Evolutionary conservation across 2,797 vertebrate species (phyloP).

Genomic region (Lacerta bilineata): DNA sequence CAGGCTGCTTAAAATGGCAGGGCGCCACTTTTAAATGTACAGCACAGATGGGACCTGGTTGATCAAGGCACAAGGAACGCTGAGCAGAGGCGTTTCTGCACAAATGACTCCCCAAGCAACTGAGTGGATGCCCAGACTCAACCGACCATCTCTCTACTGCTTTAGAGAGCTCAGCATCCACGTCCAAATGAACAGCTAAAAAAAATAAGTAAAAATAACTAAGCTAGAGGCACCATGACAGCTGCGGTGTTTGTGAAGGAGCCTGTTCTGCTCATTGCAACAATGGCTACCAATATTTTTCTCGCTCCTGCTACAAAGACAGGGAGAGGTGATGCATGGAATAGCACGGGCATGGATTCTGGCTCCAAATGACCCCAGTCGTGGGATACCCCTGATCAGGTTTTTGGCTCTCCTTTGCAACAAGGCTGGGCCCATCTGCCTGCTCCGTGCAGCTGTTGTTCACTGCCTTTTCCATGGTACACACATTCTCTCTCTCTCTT

Average conservation of each 20-base stretch:
- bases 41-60: too few relatives aligned
- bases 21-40: too few relatives aligned
- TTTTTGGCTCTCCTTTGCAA: slow-evolving; percentile 9
- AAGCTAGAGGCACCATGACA: not conserved
- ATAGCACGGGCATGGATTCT: not conserved
- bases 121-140: too few relatives aligned
- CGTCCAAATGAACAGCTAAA: not conserved
- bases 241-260: not conserved
- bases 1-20: too few relatives aligned
- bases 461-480: not conserved
- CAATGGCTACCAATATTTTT: not conserved
- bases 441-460: slow-evolving; percentile 8
- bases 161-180: not conserved
- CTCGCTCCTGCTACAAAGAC: too few relatives aligned
- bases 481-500: not conserved
- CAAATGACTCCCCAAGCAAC: too few relatives aligned
- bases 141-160: too few relatives aligned
- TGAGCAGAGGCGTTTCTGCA: too few relatives aligned
- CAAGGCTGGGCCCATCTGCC: slow-evolving; percentile 15
- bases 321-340: not conserved
- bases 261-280: not conserved
- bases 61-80: too few relatives aligned
- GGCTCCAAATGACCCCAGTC: not conserved
- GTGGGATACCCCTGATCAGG: not conserved
- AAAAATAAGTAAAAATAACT: too few relatives aligned